Percentiles rank a stretch among this genome's conserved stretches.
Evolutionary conservation across 64 coral and sea anemone genomes (phyloP).

Genomic region (Platygyra sinensis): DNA sequence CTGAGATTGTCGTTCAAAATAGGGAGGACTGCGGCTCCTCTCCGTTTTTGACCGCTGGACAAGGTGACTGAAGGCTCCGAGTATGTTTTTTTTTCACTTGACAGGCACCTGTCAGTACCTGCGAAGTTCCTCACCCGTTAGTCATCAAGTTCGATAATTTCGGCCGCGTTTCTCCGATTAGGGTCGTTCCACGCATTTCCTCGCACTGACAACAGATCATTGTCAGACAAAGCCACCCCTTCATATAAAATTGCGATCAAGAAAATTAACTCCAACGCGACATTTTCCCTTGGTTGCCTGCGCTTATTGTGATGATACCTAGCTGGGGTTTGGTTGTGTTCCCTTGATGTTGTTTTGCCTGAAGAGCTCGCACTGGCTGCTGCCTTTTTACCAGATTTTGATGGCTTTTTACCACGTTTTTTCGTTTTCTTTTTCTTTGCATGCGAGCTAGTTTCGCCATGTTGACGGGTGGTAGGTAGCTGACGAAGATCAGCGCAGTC

Average conservation of each 20-base stretch:
- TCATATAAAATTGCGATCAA: constrained; percentile 13
- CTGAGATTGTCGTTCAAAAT: too few species aligned
- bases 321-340: background rate
- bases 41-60: too few species aligned
- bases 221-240: constrained; percentile 1
- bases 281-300: constrained; percentile 1
- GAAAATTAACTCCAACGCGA: constrained; percentile 32
- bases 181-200: background rate
- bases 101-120: too few species aligned
- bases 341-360: background rate
- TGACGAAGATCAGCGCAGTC: constrained; percentile 23
- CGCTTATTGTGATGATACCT: background rate
- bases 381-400: background rate
- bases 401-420: background rate
- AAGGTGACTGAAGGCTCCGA: too few species aligned
- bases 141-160: constrained; percentile 39
- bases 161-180: background rate
- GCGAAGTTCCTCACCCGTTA: background rate
- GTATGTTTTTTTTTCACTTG: too few species aligned
- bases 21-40: too few species aligned
- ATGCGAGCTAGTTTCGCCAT: background rate
- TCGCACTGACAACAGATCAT: background rate
- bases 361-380: background rate
- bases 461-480: background rate
- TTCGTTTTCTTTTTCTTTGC: constrained; percentile 24